Percentiles rank a stretch among this genome's conserved stretches.
These are phyloP conservation scores for Ormyrus nitidulus DNA, from an alignment of 2,888 invertebrate species.

Conservation along the genomic window DNA sequence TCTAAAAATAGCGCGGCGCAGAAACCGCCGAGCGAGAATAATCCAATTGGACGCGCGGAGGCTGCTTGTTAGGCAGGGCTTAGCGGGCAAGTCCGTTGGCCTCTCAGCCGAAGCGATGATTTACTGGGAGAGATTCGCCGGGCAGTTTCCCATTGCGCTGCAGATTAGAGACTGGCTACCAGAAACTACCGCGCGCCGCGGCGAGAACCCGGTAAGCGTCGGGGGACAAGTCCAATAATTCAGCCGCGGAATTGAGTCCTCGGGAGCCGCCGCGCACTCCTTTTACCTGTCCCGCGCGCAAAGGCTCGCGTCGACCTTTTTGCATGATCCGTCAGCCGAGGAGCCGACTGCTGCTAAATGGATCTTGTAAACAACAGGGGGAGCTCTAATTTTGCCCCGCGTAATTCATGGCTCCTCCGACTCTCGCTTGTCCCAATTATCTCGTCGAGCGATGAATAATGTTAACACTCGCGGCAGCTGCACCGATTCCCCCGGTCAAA, in stretches of 20 bases:
- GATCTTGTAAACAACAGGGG: conserved; percentile 13
- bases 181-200: neutral
- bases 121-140: conserved; percentile 23
- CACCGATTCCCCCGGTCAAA: too few species aligned
- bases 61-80: neutral
- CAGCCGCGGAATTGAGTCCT: neutral
- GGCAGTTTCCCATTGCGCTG: conserved; percentile 10
- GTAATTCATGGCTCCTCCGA: neutral
- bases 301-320: too few species aligned
- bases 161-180: too few species aligned
- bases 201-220: neutral
- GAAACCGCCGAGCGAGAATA: conserved; percentile 2
- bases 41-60: conserved; percentile 4
- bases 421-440: conserved; percentile 60
- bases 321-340: neutral
- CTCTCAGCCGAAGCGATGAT: conserved; percentile 12
- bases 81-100: neutral
- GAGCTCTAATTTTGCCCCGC: conserved; percentile 1
- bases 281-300: too few species aligned
- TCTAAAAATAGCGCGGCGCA: neutral
- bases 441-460: conserved; percentile 63
- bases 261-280: too few species aligned
- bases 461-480: neutral
- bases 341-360: neutral
- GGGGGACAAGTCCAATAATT: neutral